Evolutionary conservation across 2,797 vertebrate species (phyloP), one percentile per base, ranked within the genome.

Genomic region (Acanthopagrus latus): DNA sequence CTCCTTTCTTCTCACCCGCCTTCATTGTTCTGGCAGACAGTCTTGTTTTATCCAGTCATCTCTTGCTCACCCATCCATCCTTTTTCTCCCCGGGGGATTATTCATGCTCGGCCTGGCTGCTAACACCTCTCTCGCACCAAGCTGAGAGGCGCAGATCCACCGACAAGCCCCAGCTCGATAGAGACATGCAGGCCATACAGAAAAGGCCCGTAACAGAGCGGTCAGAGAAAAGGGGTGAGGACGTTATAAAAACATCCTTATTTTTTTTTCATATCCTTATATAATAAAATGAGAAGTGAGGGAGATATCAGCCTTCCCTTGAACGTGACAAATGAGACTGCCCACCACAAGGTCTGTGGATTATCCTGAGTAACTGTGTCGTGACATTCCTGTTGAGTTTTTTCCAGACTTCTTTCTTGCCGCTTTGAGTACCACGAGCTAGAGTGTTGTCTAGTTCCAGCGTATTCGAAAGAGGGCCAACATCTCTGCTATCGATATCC

Each of bases 1-100:
- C 44, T 54, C 21, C 16, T 25, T 56, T 78, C 60, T 59, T 64
- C 75, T 65, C 66, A 47, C 46, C 62, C 3, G 2, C 70, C 63
- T 57, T 55, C 64, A 71, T 65, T 65, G 75, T 76, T 85, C 71
- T 84, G 85, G 67, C 78, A 78, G 79, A 81, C 62, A 74, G 81
- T 84, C 79, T 57, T 89, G 88, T 90, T 91, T 88, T 76, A 88
- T 82, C 82, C 76, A 21, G 76, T 81, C 84, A 77, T 88, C 80
- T 81, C 85, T 70, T 85, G 86, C 78, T 90, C 78, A 82, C 60
- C 71, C 84, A 85, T 86, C 86, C 83, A 66, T 86, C 82, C 72
- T 55, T 33, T 33, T 17, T 68, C 48, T 76, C 79, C 75, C 70
- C 3, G 18, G 43, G 87, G 87, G 82, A 80, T 91, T 90, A 77